These are phyloP conservation scores for Plecotus auritus DNA, from an alignment of 2,113 vertebrate genomes.

Conservation along the genomic window DNA sequence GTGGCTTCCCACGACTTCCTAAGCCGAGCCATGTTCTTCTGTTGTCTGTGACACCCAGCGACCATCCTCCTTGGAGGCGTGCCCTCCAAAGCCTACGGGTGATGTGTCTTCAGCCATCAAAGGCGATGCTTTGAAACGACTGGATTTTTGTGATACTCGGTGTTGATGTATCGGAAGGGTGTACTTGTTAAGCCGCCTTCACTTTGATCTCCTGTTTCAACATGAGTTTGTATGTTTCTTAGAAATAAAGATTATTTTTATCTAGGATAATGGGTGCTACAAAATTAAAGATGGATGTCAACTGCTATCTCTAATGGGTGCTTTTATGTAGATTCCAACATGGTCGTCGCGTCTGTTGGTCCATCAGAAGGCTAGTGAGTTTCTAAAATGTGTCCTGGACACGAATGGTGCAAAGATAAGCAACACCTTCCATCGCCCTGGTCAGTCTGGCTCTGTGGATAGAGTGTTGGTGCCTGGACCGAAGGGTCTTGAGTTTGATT, in stretches of 20 bases:
- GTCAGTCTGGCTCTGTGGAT: background rate
- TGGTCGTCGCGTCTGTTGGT: background rate
- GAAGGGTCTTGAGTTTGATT: no score
- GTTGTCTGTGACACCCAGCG: background rate
- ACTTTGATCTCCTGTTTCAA: background rate
- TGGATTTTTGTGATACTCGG: background rate
- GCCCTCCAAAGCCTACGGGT: background rate
- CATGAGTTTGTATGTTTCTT: constrained; percentile 4
- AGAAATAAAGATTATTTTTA: constrained; percentile 19
- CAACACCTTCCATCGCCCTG: background rate
- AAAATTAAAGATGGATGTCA: background rate
- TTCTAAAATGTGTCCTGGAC: background rate
- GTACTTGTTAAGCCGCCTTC: background rate
- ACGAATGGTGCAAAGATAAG: background rate
- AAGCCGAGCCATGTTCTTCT: background rate
- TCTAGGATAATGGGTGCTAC: background rate
- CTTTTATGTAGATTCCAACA: background rate
- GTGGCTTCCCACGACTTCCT: background rate
- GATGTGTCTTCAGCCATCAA: background rate
- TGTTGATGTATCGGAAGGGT: background rate
- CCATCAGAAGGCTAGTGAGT: background rate
- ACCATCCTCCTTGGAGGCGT: background rate
- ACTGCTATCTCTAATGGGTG: background rate
- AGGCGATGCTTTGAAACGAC: background rate
- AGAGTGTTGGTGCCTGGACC: no score